phyloP scores from a whole-genome alignment of 2,888 invertebrate species.

The Catocala sponsa region DNA sequence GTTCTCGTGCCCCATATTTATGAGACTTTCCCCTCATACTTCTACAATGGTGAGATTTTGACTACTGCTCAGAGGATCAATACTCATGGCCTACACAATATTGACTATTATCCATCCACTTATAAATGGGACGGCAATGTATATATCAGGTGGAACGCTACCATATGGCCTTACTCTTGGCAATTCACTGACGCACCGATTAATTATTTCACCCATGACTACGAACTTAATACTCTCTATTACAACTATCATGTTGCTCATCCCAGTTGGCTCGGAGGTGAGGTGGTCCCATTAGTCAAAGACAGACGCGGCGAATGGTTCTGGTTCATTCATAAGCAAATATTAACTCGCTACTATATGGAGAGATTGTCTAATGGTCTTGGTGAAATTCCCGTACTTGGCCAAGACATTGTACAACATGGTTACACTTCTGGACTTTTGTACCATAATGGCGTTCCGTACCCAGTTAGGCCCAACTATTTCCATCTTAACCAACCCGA shows the following conservation, averaged over 20 bases:
- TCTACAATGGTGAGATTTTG: slow-evolving; percentile 91
- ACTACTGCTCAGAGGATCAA: slow-evolving; percentile 89
- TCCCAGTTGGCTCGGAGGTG: slow-evolving; percentile 90
- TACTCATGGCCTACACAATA: slow-evolving; percentile 67
- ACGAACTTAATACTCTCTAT: slow-evolving; percentile 90
- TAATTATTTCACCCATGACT: slow-evolving; percentile 92
- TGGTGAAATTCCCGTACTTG: slow-evolving; percentile 89
- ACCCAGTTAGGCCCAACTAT: slow-evolving; percentile 89
- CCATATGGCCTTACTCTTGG: slow-evolving; percentile 80
- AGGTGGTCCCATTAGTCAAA: slow-evolving; percentile 82
- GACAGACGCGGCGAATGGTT: slow-evolving; percentile 90
- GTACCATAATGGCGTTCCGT: slow-evolving; percentile 90
- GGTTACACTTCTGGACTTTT: slow-evolving; percentile 90
- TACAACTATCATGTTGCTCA: slow-evolving; percentile 89
- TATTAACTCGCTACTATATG: slow-evolving; percentile 92
- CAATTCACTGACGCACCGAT: slow-evolving; percentile 88
- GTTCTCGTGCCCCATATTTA: slow-evolving; percentile 91
- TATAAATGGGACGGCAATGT: slow-evolving; percentile 80
- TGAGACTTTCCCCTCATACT: slow-evolving; percentile 92
- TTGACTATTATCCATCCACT: slow-evolving; percentile 69
- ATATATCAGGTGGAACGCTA: slow-evolving; percentile 89
- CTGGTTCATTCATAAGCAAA: slow-evolving; percentile 89
- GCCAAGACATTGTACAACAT: slow-evolving; percentile 84
- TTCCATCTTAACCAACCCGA: slow-evolving; percentile 82
- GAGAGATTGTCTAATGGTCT: slow-evolving; percentile 92